Evolutionary conservation across 1,140 invertebrate species (phyloP).

Genomic region (Chionoecetes opilio): DNA sequence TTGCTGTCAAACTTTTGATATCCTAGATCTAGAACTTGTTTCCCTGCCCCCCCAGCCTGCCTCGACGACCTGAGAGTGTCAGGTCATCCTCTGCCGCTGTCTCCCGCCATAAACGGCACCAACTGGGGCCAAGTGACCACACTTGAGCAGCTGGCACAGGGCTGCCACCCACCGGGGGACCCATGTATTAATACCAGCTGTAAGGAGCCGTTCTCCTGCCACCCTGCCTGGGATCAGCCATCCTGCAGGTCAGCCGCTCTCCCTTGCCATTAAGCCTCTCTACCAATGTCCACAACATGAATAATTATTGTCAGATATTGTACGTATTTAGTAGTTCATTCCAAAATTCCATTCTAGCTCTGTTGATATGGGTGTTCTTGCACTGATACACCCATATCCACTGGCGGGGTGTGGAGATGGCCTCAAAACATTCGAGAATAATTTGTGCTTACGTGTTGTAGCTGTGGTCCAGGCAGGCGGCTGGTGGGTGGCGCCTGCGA

Average conservation of each 20-base stretch:
- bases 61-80: constrained; percentile 66
- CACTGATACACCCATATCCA: no score
- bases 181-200: constrained; percentile 58
- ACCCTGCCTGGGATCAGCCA: not conserved
- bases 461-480: constrained; percentile 24
- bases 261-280: no score
- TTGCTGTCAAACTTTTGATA: no score
- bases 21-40: not conserved
- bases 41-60: not conserved
- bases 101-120: constrained; percentile 50
- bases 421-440: no score
- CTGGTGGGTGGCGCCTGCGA: constrained; percentile 40
- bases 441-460: not conserved
- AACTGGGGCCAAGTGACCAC: constrained; percentile 58
- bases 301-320: no score
- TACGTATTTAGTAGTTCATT: no score
- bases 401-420: no score
- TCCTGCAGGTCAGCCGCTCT: constrained; percentile 52
- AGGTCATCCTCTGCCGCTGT: constrained; percentile 51
- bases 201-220: constrained; percentile 43
- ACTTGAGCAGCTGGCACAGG: not conserved
- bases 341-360: no score
- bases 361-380: no score
- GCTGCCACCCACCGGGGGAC: constrained; percentile 36
- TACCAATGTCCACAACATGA: no score